Evolutionary conservation across 1,140 invertebrate genomes (phyloP), one percentile per base, ranked within the genome.

Genomic region (Dreissena polymorpha): DNA sequence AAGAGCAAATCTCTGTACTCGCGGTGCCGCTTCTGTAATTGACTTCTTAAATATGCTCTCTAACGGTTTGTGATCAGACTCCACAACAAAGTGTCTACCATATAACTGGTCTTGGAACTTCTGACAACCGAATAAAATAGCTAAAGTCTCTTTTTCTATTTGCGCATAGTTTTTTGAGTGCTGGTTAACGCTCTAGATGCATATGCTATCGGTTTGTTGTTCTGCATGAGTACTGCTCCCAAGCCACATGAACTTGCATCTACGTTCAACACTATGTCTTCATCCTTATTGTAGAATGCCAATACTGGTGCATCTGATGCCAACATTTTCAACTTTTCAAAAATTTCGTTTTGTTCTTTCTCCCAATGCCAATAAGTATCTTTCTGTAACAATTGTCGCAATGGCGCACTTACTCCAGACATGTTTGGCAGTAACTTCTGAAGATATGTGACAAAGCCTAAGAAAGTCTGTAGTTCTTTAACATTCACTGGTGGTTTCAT

Each of bases 381-480:
- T 13, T 65, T 77, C 57, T 60, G 18, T 16, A 29, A 29, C 2
- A 86, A 55, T 23, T 72, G 49, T 63, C 72, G 25, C 23, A 86
- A 16, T 57, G 77, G 73, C 16, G 57, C 74, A 60, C 50, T 29
- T 18, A 71, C 55, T 55, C 81, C 57, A 94, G n/a, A n/a, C n/a
- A n/a, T n/a, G n/a, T n/a, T n/a, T n/a, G n/a, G n/a, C n/a, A n/a
- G n/a, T n/a, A n/a, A 94, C 23, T 92, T 86, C 60, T 25, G 16
- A 73, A 93, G 93, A 86, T 92, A 94, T 21, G 91, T 86, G 5
- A 87, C 25, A n/a, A 82, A 74, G 14, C 84, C 86, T 29, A 86
- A 53, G 21, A 88, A 68, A 16, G 80, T 57, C 12, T 67, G 68
- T 21, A 87, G 18, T 23, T 64, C 83, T 49, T 83, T 68, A 10